phyloP scores from a whole-genome alignment of 2,888 invertebrate genomes.

The Dasysyrphus tricinctus region DNA sequence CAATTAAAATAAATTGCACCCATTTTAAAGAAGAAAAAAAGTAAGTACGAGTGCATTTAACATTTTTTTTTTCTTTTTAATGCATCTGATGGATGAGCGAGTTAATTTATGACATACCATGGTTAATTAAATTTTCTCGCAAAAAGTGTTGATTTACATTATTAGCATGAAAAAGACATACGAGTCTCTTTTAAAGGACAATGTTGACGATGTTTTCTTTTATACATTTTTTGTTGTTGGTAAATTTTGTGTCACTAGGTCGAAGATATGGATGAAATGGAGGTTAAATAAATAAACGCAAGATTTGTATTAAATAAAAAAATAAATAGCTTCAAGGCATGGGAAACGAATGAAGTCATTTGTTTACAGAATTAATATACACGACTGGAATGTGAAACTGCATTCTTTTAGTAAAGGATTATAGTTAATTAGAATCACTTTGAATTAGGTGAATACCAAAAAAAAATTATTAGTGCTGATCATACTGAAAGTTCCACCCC shows the following conservation, averaged over 20 bases:
- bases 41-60: neutral
- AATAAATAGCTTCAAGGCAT: neutral
- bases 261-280: slow-evolving; percentile 8
- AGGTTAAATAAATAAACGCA: slow-evolving; percentile 22
- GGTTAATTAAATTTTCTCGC: slow-evolving; percentile 62
- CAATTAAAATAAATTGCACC: slow-evolving; percentile 48
- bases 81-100: slow-evolving; percentile 18
- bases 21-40: neutral
- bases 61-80: neutral
- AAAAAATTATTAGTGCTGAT: no score
- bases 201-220: neutral
- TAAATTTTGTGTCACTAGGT: slow-evolving; percentile 36
- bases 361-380: neutral
- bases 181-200: slow-evolving; percentile 39
- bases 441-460: neutral
- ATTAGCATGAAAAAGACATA: slow-evolving; percentile 36
- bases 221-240: neutral
- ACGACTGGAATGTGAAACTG: neutral
- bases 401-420: neutral
- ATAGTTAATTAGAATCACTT: neutral
- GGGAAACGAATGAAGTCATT: neutral
- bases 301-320: neutral
- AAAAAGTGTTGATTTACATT: slow-evolving; percentile 63
- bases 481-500: no score
- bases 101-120: slow-evolving; percentile 52